Percentiles rank a stretch among this genome's conserved stretches.
phyloP scores from a whole-genome alignment of 1,140 invertebrate species.

The Drosophila tropicalis region DNA sequence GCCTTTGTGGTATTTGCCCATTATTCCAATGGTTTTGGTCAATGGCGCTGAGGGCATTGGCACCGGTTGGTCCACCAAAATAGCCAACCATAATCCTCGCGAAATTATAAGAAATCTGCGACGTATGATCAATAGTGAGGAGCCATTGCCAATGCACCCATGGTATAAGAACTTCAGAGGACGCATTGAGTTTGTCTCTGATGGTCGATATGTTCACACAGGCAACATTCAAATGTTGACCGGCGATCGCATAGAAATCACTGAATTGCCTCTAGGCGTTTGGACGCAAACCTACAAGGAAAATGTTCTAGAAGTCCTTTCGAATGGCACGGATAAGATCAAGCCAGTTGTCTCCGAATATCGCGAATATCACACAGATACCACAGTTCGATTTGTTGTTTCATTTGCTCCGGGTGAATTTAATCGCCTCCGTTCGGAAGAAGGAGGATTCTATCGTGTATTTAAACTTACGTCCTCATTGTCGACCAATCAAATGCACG shows the following conservation, averaged over 20 bases:
- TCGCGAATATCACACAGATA: constrained; percentile 97
- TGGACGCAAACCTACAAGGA: constrained; percentile 99
- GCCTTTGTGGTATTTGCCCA: constrained; percentile 96
- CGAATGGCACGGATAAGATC: constrained; percentile 92
- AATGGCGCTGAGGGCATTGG: constrained; percentile 99
- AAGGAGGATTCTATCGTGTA: constrained; percentile 95
- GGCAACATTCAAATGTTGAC: constrained; percentile 94
- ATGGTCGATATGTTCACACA: constrained; percentile 90
- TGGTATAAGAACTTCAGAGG: constrained; percentile 98
- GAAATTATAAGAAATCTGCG: constrained; percentile 94
- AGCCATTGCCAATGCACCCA: constrained; percentile 91
- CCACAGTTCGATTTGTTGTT: constrained; percentile 96
- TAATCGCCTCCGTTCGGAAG: constrained; percentile 88
- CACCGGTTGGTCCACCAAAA: constrained; percentile 99
- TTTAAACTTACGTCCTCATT: constrained; percentile 96
- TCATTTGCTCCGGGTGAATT: constrained; percentile 92
- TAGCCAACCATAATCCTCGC: constrained; percentile 97
- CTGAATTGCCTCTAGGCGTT: constrained; percentile 95
- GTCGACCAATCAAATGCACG: constrained; percentile 94
- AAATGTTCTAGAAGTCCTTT: constrained; percentile 93
- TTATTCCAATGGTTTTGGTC: constrained; percentile 98
- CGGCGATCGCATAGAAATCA: constrained; percentile 96
- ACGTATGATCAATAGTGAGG: constrained; percentile 91
- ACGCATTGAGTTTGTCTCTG: constrained; percentile 90
- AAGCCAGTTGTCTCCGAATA: constrained; percentile 90